A percentile compares a stretch with the other conserved stretches of the same genome.
These are phyloP conservation scores for Capreolus pygargus DNA, from an alignment of 2,113 vertebrate genomes.

Conservation along the genomic window DNA sequence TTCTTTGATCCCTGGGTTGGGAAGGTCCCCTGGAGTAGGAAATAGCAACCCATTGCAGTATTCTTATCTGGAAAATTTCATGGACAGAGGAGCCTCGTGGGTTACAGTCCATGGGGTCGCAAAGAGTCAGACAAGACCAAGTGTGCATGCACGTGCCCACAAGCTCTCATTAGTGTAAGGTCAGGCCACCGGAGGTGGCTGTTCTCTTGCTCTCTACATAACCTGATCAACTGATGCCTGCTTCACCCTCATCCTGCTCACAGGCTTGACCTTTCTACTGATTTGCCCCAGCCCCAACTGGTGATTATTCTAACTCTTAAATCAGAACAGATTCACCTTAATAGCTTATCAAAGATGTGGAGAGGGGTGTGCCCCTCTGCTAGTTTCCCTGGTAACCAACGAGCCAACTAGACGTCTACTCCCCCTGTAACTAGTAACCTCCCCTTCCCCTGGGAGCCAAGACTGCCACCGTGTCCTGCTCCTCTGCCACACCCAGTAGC, in stretches of 20 bases:
- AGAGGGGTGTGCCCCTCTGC: not conserved
- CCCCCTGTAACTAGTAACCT: not conserved
- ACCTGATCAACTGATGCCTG: not conserved
- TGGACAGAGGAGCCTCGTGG: not conserved
- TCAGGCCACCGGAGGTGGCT: not conserved
- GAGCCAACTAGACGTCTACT: not conserved
- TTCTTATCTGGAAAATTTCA: not conserved
- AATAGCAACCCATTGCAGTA: not conserved
- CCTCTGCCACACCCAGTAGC: not conserved
- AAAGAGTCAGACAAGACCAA: not conserved
- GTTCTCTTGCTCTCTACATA: not conserved
- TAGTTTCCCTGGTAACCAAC: not conserved
- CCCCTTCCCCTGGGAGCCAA: not conserved
- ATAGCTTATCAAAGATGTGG: not conserved
- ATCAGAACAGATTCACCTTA: not conserved
- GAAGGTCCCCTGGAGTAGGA: not conserved
- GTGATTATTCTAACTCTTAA: not conserved
- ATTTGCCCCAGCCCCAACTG: not conserved
- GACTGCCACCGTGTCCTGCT: rapidly evolving
- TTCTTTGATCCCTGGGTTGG: not conserved
- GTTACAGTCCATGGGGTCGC: not conserved
- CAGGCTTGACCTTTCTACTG: not conserved
- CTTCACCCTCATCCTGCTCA: not conserved
- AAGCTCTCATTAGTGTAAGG: not conserved
- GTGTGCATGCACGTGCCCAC: not conserved